A percentile compares a stretch with the other conserved stretches of the same genome.
Evolutionary conservation across 1,140 invertebrate species (phyloP).

Genomic region (Probaryconus sp.): DNA sequence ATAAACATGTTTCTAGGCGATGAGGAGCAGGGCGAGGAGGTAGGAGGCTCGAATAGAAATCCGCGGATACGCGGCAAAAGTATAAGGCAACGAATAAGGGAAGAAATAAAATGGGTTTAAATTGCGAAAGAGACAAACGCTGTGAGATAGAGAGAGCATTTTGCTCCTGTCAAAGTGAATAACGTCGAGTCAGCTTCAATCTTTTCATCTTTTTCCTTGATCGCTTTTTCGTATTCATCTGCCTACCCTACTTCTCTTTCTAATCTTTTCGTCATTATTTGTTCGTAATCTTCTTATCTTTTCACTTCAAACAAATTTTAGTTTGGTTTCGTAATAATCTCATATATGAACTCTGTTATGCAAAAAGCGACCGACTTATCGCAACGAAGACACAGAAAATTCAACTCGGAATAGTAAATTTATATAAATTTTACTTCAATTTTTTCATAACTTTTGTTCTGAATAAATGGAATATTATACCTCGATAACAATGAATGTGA

Average conservation of each 20-base stretch:
- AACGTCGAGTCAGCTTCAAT: conserved; percentile 55
- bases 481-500: too few relatives aligned
- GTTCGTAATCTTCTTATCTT: conserved; percentile 45
- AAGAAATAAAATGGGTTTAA: conserved; percentile 56
- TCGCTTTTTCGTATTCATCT: conserved; percentile 38
- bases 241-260: conserved; percentile 3
- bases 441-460: too few relatives aligned
- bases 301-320: conserved; percentile 17
- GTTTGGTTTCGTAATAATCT: conserved; percentile 41
- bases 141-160: conserved; percentile 28
- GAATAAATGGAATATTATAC: too few relatives aligned
- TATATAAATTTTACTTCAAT: too few relatives aligned
- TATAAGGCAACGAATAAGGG: conserved; percentile 27
- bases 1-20: conserved; percentile 55
- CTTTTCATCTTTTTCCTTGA: conserved; percentile 29
- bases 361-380: neutral
- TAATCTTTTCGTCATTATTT: conserved; percentile 62
- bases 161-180: conserved; percentile 52
- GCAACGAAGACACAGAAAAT: too few relatives aligned
- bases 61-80: conserved; percentile 25
- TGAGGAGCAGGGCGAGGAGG: too few relatives aligned
- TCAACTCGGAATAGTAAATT: too few relatives aligned
- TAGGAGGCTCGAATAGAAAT: conserved; percentile 17
- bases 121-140: conserved; percentile 47
- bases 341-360: conserved; percentile 51